Base-by-base conservation (phyloP, 1,140 invertebrate genomes). In the Camponotus floridanus region DNA sequence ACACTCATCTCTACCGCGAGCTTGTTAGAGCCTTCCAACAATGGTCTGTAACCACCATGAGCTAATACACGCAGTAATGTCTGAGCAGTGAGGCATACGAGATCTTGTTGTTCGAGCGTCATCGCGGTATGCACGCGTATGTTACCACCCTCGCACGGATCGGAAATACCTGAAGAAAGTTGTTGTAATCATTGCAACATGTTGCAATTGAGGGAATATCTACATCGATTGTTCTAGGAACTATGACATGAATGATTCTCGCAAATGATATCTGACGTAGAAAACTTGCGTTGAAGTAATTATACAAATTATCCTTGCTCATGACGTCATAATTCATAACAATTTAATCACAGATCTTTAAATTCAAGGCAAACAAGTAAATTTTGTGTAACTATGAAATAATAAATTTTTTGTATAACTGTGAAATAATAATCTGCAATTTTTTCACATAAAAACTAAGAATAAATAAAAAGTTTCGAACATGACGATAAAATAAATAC, bases 101-200 rank as follows among this genome's bases (percentile, higher is more conserved):
- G 95, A 95, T 99, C 99, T 95, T 99, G 98, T 94, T 99, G 98
- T 92, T 99, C 98, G n/a, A 99, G 95, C 0, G 98, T 97, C 96
- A 99, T 97, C 1, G 97, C 97, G 31, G 98, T 98, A 93, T 99
- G 99, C 4, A 99, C 98, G 18, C 98, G 96, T 45, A 98, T 97
- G 87, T 97, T 97, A 0, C 98, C 98, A 59, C 97, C 97, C 94
- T 99, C 98, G 94, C 98, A 99, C 7, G 98, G 99, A 95, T 99
- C 99, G 0, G 97, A 97, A 87, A 99, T 98, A 48, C 97, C 97
- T 92, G 94, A 92, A 21, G 67, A 79, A 48, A 48, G 45, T 31
- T n/a, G 45, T 31, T n/a, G 45, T 45, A 33, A 13, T 59, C 26
- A 1, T 76, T 39, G 7, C 1, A 76, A 74, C 21, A 39, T 9